A percentile compares a stretch with the other conserved stretches of the same genome.
Evolutionary conservation across 2,113 vertebrate species (phyloP).

Genomic region (Nycticryphes semicollaris): DNA sequence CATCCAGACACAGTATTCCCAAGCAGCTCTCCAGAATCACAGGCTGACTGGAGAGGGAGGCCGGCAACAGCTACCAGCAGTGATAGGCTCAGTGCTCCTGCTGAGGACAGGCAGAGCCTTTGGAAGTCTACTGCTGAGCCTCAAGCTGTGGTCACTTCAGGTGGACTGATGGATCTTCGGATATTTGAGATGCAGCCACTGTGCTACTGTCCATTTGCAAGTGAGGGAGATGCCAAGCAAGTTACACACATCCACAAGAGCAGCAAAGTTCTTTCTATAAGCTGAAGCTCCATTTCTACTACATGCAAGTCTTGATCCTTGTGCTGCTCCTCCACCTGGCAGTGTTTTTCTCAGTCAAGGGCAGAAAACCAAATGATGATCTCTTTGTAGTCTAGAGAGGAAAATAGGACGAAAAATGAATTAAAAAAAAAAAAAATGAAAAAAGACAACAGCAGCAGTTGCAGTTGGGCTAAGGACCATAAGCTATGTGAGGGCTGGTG

Average conservation of each 20-base stretch:
- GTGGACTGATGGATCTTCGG: background rate
- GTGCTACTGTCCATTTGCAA: no score
- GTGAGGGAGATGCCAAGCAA: background rate
- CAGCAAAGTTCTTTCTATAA: background rate
- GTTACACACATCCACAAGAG: fast-evolving
- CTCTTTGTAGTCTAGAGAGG: background rate
- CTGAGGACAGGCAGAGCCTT: background rate
- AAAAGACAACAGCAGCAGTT: background rate
- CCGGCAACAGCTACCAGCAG: fast-evolving
- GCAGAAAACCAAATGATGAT: background rate
- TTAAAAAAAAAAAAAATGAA: background rate
- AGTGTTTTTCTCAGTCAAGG: background rate
- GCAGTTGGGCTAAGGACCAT: background rate
- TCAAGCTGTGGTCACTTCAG: background rate
- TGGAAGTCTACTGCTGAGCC: background rate
- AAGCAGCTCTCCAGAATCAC: background rate
- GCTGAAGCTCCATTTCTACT: background rate
- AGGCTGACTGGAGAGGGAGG: background rate
- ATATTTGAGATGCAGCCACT: fast-evolving
- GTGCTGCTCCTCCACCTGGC: background rate
- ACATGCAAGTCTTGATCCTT: background rate
- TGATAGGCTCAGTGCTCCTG: fast-evolving
- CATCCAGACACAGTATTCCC: background rate
- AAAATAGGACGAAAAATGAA: background rate
- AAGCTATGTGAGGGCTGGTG: background rate